Evolutionary conservation across 2,113 vertebrate species (phyloP).

Genomic region (Danionella cerebrum): DNA sequence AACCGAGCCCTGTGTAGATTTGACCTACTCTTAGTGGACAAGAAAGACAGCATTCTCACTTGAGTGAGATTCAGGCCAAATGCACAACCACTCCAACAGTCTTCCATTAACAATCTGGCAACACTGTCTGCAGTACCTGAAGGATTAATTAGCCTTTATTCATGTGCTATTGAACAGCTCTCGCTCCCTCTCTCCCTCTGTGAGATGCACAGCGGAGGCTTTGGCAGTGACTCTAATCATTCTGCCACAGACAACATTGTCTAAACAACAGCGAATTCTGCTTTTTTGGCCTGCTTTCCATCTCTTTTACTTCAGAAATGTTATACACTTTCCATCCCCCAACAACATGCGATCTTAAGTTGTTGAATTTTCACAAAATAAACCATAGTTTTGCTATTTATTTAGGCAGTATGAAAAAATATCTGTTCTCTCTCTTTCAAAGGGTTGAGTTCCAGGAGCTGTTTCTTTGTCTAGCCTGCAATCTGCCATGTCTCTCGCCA

Average conservation of each 20-base stretch:
- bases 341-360: slow-evolving; percentile 3
- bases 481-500: not conserved
- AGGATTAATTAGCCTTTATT: slow-evolving; percentile 39
- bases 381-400: slow-evolving; percentile 13
- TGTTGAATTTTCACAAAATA: slow-evolving; percentile 4
- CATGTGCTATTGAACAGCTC: slow-evolving; percentile 11
- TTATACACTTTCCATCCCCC: not conserved
- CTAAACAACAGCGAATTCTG: not conserved
- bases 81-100: not conserved
- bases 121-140: slow-evolving; percentile 27
- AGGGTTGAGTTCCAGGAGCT: not conserved
- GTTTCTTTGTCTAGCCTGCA: slow-evolving; percentile 31
- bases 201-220: not conserved
- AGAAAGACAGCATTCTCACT: not conserved
- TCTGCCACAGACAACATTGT: not conserved
- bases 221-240: not conserved
- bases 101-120: slow-evolving; percentile 13
- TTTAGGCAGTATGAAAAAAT: slow-evolving; percentile 14
- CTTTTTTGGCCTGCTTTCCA: slow-evolving; percentile 12
- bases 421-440: not conserved
- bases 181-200: not conserved
- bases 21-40: not conserved
- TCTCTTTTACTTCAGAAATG: not conserved
- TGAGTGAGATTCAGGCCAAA: not conserved
- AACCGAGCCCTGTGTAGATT: not conserved